A percentile compares a stretch with the other conserved stretches of the same genome.
Evolutionary conservation across 1,140 invertebrate species (phyloP).

Genomic region (silkworm (Bombyx mori)): ASM3026992v2 NC_085133.1:10914001-10914500

Average conservation of each 20-base stretch:
- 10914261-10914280: slow-evolving; percentile 82
- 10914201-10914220: slow-evolving; percentile 86
- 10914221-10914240: slow-evolving; percentile 84
- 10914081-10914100: slow-evolving; percentile 88
- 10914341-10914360: slow-evolving; percentile 87
- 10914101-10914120: slow-evolving; percentile 84
- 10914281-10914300: slow-evolving; percentile 77
- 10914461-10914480: slow-evolving; percentile 66
- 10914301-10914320: slow-evolving; percentile 88
- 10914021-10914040: slow-evolving; percentile 81
- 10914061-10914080: slow-evolving; percentile 88
- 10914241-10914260: slow-evolving; percentile 78
- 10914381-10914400: slow-evolving; percentile 80
- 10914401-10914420: slow-evolving; percentile 78
- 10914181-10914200: slow-evolving; percentile 80
- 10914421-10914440: too few relatives aligned
- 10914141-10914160: slow-evolving; percentile 87
- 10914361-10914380: slow-evolving; percentile 89
- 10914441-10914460: slow-evolving; percentile 85
- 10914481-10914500: slow-evolving; percentile 63
- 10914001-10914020: slow-evolving; percentile 80
- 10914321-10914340: slow-evolving; percentile 83
- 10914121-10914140: slow-evolving; percentile 82
- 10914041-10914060: slow-evolving; percentile 87
- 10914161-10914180: slow-evolving; percentile 78